Evolutionary conservation across 1,140 invertebrate genomes (phyloP).

Genomic region (Drosophila ficusphila): DNA sequence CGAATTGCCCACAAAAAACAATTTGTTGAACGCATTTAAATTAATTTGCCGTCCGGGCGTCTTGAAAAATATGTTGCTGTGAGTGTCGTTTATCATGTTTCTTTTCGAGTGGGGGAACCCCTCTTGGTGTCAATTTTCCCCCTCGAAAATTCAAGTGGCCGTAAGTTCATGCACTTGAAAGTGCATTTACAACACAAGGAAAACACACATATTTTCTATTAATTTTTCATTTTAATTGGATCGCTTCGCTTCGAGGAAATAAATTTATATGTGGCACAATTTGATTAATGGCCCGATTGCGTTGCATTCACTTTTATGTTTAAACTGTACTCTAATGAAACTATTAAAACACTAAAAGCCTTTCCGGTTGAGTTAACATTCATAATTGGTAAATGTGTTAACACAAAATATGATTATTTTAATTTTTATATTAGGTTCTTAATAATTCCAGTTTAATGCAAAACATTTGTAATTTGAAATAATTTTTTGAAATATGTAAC

Average conservation of each 20-base stretch:
- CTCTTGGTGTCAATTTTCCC: background rate
- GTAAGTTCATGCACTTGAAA: conserved; percentile 57
- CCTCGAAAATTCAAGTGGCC: conserved; percentile 17
- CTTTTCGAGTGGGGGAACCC: conserved; percentile 20
- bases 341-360: too few species aligned
- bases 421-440: background rate
- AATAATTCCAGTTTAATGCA: too few species aligned
- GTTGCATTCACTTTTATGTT: too few species aligned
- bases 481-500: too few species aligned
- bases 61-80: conserved; percentile 28
- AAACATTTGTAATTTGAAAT: too few species aligned
- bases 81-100: conserved; percentile 58
- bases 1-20: conserved; percentile 46
- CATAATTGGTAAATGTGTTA: too few species aligned
- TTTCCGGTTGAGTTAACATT: too few species aligned
- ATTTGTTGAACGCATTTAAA: conserved; percentile 70
- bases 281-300: conserved; percentile 29
- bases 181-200: conserved; percentile 24
- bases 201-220: conserved; percentile 55
- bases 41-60: conserved; percentile 48
- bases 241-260: conserved; percentile 33
- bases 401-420: too few species aligned
- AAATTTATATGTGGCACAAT: conserved; percentile 4
- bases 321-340: too few species aligned
- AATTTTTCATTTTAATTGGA: conserved; percentile 66